Evolutionary conservation across 2,888 invertebrate genomes (phyloP), one percentile per base, ranked within the genome.

Genomic region (Scaptomyza reducta): DNA sequence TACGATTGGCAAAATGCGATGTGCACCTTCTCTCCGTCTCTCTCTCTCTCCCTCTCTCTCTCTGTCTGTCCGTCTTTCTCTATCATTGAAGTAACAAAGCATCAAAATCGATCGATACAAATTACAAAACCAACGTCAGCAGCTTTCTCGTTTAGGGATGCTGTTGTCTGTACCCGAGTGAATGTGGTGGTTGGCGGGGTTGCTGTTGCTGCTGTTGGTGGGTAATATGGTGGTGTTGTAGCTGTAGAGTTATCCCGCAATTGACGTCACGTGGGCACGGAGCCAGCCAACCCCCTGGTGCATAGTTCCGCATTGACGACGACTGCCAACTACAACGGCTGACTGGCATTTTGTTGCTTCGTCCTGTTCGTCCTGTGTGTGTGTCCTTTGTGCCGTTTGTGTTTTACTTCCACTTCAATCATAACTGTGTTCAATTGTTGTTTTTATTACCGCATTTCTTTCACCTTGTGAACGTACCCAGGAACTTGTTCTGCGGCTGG

Each of bases 381-480:
- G 46, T 59, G 45, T 58, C 41, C 56, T 69, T 60, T 73, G 60
- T 70, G 65, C 58, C 65, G 54, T 57, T 62, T 77, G 55, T 72
- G 66, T 61, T 87, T 65, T 72, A 63, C 78, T 82, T 82, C 80
- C 86, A 88, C 87, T 85, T 86, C 87, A 85, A 85, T 85, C 85
- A 85, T 85, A 85, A 85, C 88, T 81, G 85, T 75, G 85, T 87
- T 88, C 88, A 88, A 85, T 85, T 86, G 88, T 85, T 86, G 87
- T 83, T 88, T 83, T 84, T 86, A 87, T 87, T 87, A 81, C 87
- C 79, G 69, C 82, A 85, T 87, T 83, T 81, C 76, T 69, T 82
- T 81, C 85, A 82, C 87, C 82, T 82, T 82, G 50, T 25, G 25
- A 40, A 14, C n/a, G 33, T 27, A 35, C 11, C 50, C 25, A 14